These are phyloP conservation scores for Erpobdella octoculata DNA, from an alignment of 2,888 invertebrate species.

Conservation along the genomic window DNA sequence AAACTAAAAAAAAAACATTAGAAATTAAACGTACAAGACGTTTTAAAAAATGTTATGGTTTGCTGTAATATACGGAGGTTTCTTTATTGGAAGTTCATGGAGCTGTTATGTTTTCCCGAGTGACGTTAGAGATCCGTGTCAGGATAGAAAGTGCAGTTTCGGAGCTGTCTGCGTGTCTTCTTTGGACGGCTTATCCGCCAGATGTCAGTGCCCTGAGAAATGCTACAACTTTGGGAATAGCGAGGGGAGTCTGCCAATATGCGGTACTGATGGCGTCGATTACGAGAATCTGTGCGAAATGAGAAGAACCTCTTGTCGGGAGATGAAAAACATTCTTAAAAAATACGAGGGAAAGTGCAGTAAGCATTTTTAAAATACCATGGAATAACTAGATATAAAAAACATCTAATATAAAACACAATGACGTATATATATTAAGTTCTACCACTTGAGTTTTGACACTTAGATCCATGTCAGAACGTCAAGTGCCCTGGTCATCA, in stretches of 20 bases:
- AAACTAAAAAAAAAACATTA: neutral
- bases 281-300: slow-evolving; percentile 53
- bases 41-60: neutral
- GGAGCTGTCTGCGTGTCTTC: slow-evolving; percentile 64
- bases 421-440: too few relatives aligned
- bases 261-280: slow-evolving; percentile 59
- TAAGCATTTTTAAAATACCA: slow-evolving; percentile 41
- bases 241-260: slow-evolving; percentile 69
- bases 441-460: slow-evolving; percentile 39
- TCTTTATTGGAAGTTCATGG: neutral
- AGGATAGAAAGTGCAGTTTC: slow-evolving; percentile 62
- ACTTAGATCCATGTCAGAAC: slow-evolving; percentile 79
- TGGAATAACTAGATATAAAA: neutral
- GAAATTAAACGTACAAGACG: too few relatives aligned
- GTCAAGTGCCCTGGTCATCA: slow-evolving; percentile 70
- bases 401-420: neutral
- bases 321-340: slow-evolving; percentile 50
- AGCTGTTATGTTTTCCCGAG: slow-evolving; percentile 46
- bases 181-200: slow-evolving; percentile 64
- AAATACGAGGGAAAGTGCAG: slow-evolving; percentile 56
- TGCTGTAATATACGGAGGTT: neutral
- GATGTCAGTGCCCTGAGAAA: slow-evolving; percentile 69
- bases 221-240: slow-evolving; percentile 78
- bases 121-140: slow-evolving; percentile 68
- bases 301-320: slow-evolving; percentile 49